A percentile compares a stretch with the other conserved stretches of the same genome.
phyloP scores from a whole-genome alignment of 1,140 invertebrate species.

The Sarcophaga bullata region DNA sequence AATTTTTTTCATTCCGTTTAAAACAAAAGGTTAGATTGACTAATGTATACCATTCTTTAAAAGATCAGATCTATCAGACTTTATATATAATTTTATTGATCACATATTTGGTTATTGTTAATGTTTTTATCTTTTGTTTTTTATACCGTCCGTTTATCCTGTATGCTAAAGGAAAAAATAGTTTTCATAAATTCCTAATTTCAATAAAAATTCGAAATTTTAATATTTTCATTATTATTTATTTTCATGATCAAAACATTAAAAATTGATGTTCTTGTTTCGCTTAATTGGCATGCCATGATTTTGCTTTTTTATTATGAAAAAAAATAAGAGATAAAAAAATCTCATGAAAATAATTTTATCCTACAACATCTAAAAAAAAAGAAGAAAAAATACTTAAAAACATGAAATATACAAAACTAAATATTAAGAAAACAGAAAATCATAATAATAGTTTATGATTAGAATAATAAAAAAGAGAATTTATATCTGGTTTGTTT shows the following conservation, averaged over 20 bases:
- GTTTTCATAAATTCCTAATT: background rate
- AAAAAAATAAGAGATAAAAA: constrained; percentile 5
- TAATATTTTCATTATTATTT: background rate
- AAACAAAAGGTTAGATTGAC: no score
- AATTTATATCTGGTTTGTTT: background rate
- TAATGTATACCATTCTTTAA: no score
- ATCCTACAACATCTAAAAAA: background rate
- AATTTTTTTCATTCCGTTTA: no score
- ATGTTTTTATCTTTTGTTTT: no score
- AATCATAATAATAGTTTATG: background rate
- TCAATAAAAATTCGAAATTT: background rate
- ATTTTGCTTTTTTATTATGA: constrained; percentile 15
- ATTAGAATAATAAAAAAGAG: background rate
- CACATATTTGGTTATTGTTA: no score
- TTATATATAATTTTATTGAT: no score
- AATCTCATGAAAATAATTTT: constrained; percentile 3
- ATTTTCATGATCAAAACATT: constrained; percentile 1
- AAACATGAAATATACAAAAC: background rate
- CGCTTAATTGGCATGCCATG: constrained; percentile 8
- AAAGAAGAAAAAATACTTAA: constrained; percentile 11
- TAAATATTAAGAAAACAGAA: background rate
- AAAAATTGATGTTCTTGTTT: constrained; percentile 3
- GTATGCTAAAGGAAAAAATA: no score
- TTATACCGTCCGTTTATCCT: no score
- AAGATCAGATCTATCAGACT: no score